A percentile compares a stretch with the other conserved stretches of the same genome.
Evolutionary conservation across 1,140 invertebrate genomes (phyloP).

Genomic region (Limonius californicus): DNA sequence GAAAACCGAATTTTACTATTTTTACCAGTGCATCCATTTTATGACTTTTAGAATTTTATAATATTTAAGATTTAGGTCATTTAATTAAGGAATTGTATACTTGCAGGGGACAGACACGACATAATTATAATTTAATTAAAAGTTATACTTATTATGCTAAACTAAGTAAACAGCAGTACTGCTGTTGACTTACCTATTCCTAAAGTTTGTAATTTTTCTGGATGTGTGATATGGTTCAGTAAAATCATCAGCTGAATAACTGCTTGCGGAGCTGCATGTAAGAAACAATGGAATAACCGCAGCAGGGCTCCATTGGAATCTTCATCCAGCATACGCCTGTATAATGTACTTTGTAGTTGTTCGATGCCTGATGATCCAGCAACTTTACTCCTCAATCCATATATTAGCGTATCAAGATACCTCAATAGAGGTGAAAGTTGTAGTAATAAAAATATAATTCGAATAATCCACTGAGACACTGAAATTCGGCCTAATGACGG

Average conservation of each 20-base stretch:
- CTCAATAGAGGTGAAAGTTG: constrained; percentile 49
- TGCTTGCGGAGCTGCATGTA: constrained; percentile 52
- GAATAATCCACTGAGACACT: constrained; percentile 46
- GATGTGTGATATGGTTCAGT: neutral
- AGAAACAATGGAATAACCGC: constrained; percentile 62
- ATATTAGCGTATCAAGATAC: constrained; percentile 48
- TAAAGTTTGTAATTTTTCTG: neutral
- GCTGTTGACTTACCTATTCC: constrained; percentile 5
- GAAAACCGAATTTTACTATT: too few species aligned
- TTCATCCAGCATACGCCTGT: constrained; percentile 53
- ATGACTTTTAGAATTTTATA: too few species aligned
- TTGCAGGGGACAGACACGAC: too few species aligned
- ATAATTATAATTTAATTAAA: too few species aligned
- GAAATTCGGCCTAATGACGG: constrained; percentile 45
- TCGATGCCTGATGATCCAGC: constrained; percentile 40
- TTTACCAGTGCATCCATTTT: too few species aligned
- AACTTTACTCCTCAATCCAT: constrained; percentile 50
- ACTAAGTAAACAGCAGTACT: too few species aligned
- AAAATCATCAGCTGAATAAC: constrained; percentile 43
- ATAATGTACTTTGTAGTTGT: constrained; percentile 44
- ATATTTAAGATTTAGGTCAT: too few species aligned
- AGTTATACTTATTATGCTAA: too few species aligned
- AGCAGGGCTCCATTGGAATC: constrained; percentile 57
- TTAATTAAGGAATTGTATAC: too few species aligned
- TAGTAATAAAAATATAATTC: constrained; percentile 48